Evolutionary conservation across 2,797 vertebrate species (phyloP).

Genomic region (Lycodopsis pacificus): DNA sequence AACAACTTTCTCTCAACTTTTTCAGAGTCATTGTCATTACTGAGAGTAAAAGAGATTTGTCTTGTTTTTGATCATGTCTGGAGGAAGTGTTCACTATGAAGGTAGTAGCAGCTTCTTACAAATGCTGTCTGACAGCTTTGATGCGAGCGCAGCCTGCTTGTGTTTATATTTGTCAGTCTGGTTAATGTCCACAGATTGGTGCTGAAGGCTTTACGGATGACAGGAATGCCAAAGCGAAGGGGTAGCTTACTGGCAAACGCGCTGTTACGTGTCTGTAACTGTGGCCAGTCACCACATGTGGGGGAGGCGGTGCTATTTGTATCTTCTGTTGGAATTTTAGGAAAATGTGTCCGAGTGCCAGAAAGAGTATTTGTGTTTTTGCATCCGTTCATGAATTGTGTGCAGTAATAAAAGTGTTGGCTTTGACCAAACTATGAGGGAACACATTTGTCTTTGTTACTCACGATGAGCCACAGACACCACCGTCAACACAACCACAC

Average conservation of each 20-base stretch:
- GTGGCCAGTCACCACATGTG: conserved; percentile 45
- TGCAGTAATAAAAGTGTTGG: neutral
- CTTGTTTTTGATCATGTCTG: conserved; percentile 27
- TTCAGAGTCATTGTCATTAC: neutral
- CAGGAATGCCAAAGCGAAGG: conserved; percentile 62
- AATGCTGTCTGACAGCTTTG: conserved; percentile 63
- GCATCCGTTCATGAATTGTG: neutral
- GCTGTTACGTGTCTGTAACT: conserved; percentile 27
- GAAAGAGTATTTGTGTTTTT: neutral
- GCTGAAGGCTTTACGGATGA: conserved; percentile 73
- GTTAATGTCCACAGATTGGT: conserved; percentile 67
- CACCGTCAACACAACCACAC: neutral
- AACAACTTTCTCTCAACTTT: no score
- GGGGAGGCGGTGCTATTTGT: conserved; percentile 36
- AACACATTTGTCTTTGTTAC: conserved; percentile 4
- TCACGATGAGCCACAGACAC: neutral
- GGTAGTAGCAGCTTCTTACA: conserved; percentile 49
- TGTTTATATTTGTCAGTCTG: conserved; percentile 73
- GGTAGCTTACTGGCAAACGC: conserved; percentile 39
- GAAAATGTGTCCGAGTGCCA: neutral
- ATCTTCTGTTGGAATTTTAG: conserved; percentile 30
- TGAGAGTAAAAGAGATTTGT: conserved; percentile 4
- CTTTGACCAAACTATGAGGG: conserved; percentile 3
- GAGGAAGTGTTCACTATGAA: conserved; percentile 40
- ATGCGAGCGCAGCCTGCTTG: conserved; percentile 46